Base-by-base conservation (phyloP, 2,113 vertebrate genomes). In the Entelurus aequoreus region DNA sequence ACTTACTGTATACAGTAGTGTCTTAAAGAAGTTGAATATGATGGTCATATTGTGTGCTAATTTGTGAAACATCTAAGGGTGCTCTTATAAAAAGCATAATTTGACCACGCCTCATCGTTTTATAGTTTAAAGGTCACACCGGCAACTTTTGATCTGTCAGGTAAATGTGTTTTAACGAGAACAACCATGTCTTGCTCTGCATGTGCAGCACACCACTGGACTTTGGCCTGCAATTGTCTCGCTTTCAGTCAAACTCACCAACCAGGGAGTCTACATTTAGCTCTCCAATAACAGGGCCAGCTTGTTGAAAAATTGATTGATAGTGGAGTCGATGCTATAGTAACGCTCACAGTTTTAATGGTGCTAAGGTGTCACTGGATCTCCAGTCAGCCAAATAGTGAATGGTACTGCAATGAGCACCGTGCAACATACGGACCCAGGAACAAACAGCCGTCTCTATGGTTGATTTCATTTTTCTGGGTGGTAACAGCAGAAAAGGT, bases 281-380 rank as follows among this genome's bases (percentile, higher is more conserved):
- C 53, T 48, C 54, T 57, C 42, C 48, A 35, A 53, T 36, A 46
- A 51, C 36, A 40, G 44, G 74, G 78, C 70, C 59, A 54, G 69
- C 72, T 66, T 78, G 80, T 77, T 88, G 66, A 85, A 86, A 88
- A 80, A 86, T 87, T 77, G 63, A 84, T 80, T 54, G 51, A 75
- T 71, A 65, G 74, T 16, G 65, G 71, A 79, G 78, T 76, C n/a
- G 83, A 77, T 84, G 72, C 80, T 84, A 86, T 84, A 74, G 86
- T 71, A 85, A 86, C 82, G 60, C 74, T 69, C 64, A 8, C 52
- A 21, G 69, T 76, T 68, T 71, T 79, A 76, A 62, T 69, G 69
- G 71, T 66, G 78, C 69, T 81, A 80, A 78, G 74, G 83, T 85
- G 80, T 82, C 76, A 75, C 60, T 12, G 71, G 72, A 71, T 65